These are phyloP conservation scores for Rhopalosiphum padi DNA, from an alignment of 1,140 invertebrate genomes.

Conservation along the genomic window DNA sequence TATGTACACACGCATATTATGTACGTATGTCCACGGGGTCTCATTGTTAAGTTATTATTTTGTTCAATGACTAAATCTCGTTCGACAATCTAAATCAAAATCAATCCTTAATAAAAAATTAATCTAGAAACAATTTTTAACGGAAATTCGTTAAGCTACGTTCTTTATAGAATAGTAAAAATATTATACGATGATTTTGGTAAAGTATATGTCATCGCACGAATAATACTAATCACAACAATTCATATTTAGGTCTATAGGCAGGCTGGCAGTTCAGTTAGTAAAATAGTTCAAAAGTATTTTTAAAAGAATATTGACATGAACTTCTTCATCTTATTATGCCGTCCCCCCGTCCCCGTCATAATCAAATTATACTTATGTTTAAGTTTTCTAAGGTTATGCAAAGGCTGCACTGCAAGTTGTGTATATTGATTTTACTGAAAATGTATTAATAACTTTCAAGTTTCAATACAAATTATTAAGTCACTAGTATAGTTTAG, in stretches of 20 bases:
- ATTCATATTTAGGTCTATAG: background rate
- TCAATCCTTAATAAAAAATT: background rate
- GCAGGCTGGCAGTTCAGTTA: background rate
- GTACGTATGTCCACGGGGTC: constrained; percentile 16
- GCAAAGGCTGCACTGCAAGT: too few relatives aligned
- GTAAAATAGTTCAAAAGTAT: background rate
- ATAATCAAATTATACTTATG: too few relatives aligned
- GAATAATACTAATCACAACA: background rate
- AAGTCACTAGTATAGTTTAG: too few relatives aligned
- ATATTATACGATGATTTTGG: background rate
- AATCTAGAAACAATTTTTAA: constrained; percentile 24
- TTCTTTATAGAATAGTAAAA: background rate
- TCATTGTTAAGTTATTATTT: constrained; percentile 25
- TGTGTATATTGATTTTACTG: too few relatives aligned
- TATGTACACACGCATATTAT: background rate
- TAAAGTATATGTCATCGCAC: background rate
- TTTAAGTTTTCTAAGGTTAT: too few relatives aligned
- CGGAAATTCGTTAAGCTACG: background rate
- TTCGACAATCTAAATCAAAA: constrained; percentile 9
- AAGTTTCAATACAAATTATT: too few relatives aligned
- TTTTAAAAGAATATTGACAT: too few relatives aligned
- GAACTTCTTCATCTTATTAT: too few relatives aligned
- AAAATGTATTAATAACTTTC: too few relatives aligned
- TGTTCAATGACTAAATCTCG: constrained; percentile 32
- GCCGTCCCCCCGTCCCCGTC: too few relatives aligned